Evolutionary conservation across 2,888 invertebrate species (phyloP), one percentile per base, ranked within the genome.

Genomic region (Drosophila falleni): DNA sequence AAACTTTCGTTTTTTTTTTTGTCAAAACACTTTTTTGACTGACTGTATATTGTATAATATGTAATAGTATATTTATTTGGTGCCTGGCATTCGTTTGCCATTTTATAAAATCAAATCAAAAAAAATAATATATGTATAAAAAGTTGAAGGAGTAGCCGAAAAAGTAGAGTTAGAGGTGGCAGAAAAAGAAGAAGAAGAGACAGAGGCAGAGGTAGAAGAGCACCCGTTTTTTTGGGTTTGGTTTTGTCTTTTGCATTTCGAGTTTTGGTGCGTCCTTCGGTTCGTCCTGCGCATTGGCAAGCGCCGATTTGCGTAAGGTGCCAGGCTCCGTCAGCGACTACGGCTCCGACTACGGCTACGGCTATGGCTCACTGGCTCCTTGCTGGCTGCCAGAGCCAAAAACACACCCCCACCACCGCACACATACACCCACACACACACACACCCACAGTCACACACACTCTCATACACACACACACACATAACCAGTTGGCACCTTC

Each of bases 251-350:
- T 61, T 70, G 74, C 74, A 78, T 75, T 67, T 60, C 19, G 56
- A 71, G 64, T 58, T 49, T 29, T 29, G 5, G 39, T 50, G 58
- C 42, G 41, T 31, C 55, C 80, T 86, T 88, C 87, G 87, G 74
- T 74, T 77, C 67, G 89, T 82, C 83, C 89, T 83, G 83, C 83
- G 83, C 83, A 88, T 74, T 83, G 71, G 74, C 74, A 60, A 80
- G 86, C 70, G 49, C 83, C 89, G 77, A 88, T 83, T 83, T 83
- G 83, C 89, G 86, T 88, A 83, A 83, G 83, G 87, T 88, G 87
- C 77, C 80, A 67, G 88, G 81, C 79, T 72, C 67, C 73, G 41
- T 42, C 72, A 44, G 3, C 55, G 31, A 53, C 71, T 23, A 23
- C 23, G 23, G 23, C 23, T 23, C 23, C 23, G 23, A 23, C 50